Evolutionary conservation across 1,140 invertebrate genomes (phyloP).

Genomic region (Bathynomus jamesi): DNA sequence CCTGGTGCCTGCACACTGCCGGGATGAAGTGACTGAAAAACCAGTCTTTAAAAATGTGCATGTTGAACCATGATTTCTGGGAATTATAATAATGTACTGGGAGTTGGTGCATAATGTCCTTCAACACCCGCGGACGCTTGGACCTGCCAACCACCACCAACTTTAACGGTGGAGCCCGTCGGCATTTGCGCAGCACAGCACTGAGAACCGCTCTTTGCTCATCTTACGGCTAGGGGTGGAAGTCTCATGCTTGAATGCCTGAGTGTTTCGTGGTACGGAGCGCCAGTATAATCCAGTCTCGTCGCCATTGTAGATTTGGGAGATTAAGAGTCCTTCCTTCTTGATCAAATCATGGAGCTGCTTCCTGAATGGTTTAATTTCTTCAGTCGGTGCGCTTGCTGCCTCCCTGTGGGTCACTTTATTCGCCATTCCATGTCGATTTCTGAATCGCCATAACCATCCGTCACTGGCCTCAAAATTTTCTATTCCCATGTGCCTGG

Average conservation of each 20-base stretch:
- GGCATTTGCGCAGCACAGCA: neutral
- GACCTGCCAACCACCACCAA: neutral
- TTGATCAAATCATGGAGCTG: neutral
- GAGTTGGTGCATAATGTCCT: slow-evolving; percentile 2
- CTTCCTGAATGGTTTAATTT: neutral
- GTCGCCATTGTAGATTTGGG: too few relatives aligned
- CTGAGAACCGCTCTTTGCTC: slow-evolving; percentile 6
- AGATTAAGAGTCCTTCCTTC: too few relatives aligned
- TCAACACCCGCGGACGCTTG: neutral
- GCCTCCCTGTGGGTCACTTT: neutral
- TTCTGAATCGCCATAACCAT: too few relatives aligned
- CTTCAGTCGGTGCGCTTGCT: neutral
- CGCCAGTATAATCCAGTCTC: neutral
- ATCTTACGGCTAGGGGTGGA: neutral
- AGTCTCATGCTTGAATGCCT: slow-evolving; percentile 2
- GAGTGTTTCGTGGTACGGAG: slow-evolving; percentile 3
- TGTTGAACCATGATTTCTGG: slow-evolving; percentile 5
- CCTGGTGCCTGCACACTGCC: slow-evolving; percentile 2
- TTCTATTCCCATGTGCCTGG: neutral
- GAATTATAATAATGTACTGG: slow-evolving; percentile 4
- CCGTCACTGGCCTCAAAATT: too few relatives aligned
- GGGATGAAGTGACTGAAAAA: slow-evolving; percentile 10
- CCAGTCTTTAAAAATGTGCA: slow-evolving; percentile 6
- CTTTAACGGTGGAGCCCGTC: slow-evolving; percentile 11
- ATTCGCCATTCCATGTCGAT: neutral